phyloP scores from a whole-genome alignment of 2,888 invertebrate genomes.

The Brenthis daphne region DNA sequence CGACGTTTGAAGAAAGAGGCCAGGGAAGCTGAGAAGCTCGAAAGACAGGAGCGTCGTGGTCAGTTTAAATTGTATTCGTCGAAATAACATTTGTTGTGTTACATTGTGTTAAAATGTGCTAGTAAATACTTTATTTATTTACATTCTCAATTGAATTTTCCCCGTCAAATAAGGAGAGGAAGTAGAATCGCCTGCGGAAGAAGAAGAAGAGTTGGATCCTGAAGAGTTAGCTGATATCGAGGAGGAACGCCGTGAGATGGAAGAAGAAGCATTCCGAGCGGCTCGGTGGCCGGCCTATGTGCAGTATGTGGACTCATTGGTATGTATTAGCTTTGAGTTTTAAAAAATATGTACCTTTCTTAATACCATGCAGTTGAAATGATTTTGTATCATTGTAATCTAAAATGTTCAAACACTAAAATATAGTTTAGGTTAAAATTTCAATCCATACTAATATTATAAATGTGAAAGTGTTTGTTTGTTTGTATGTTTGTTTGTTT shows the following conservation, averaged over 20 bases:
- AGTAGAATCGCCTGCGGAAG: constrained; percentile 67
- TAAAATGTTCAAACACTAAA: not conserved
- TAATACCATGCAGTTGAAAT: not conserved
- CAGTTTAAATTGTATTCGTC: not conserved
- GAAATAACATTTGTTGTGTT: no score
- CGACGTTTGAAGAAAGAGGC: constrained; percentile 63
- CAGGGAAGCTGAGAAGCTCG: constrained; percentile 56
- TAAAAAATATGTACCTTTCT: constrained; percentile 7
- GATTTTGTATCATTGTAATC: not conserved
- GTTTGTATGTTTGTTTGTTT: no score
- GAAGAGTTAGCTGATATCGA: constrained; percentile 73
- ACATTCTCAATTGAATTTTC: no score
- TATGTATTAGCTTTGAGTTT: constrained; percentile 43
- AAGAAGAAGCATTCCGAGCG: constrained; percentile 64
- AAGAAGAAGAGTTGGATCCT: constrained; percentile 62
- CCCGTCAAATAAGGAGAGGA: constrained; percentile 55
- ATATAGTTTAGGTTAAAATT: not conserved
- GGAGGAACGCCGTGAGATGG: constrained; percentile 67
- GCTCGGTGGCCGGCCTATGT: constrained; percentile 78
- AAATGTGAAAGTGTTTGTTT: no score
- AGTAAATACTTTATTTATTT: no score
- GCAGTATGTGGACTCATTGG: constrained; percentile 71
- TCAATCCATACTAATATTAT: no score
- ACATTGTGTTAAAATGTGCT: no score
- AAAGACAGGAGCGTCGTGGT: constrained; percentile 63